Evolutionary conservation across 2,797 vertebrate genomes (phyloP).

Genomic region (Alosa sapidissima): DNA sequence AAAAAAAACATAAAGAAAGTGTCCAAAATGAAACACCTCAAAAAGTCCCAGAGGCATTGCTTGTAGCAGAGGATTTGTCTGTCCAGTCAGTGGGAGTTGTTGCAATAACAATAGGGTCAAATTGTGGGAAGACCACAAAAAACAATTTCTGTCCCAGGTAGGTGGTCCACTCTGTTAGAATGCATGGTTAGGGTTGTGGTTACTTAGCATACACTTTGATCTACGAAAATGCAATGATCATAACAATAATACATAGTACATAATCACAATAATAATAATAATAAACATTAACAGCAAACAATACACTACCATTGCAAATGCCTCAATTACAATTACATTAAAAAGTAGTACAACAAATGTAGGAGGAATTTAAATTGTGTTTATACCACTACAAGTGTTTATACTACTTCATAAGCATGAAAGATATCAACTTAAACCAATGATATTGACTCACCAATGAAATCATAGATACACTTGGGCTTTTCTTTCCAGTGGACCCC

Average conservation of each 20-base stretch:
- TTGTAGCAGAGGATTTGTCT: slow-evolving; percentile 62
- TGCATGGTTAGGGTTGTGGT: no score
- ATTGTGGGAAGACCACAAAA: slow-evolving; percentile 93
- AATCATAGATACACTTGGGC: slow-evolving; percentile 90
- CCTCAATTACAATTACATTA: no score
- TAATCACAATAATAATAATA: no score
- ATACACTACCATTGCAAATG: no score
- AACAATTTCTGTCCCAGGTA: slow-evolving; percentile 91
- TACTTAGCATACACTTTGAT: no score
- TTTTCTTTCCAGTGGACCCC: slow-evolving; percentile 92
- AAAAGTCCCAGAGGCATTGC: slow-evolving; percentile 58
- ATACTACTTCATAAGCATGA: slow-evolving; percentile 23
- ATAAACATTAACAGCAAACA: not conserved
- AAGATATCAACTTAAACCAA: not conserved
- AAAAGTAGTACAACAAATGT: not conserved
- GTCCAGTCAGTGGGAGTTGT: slow-evolving; percentile 62
- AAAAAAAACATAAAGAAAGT: slow-evolving; percentile 26
- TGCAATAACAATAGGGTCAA: slow-evolving; percentile 70
- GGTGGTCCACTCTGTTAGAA: slow-evolving; percentile 80
- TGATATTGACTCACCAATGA: slow-evolving; percentile 79
- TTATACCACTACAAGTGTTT: not conserved
- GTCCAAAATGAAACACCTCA: slow-evolving; percentile 49
- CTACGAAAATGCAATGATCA: no score
- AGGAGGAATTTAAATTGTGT: not conserved
- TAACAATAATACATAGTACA: no score